Conservation (phyloP, 2,888 invertebrate genomes). For the Megastigmus dorsalis region DNA sequence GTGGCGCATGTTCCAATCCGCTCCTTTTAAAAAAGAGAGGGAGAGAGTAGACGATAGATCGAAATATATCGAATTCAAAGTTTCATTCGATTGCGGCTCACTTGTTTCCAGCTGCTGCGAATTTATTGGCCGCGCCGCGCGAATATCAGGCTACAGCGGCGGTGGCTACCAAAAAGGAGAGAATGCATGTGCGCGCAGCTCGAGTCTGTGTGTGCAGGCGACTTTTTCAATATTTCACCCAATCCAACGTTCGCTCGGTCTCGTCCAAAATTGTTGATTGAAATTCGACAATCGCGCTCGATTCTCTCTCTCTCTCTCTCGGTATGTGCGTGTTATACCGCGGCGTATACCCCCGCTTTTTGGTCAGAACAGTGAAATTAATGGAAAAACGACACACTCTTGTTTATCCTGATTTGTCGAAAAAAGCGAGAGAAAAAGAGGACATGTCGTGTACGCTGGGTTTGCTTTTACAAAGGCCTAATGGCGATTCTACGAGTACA, state of each 20-base stretch:
- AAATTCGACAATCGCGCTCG: slow-evolving; percentile 40
- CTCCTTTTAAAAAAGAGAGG: background rate
- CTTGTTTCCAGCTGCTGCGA: slow-evolving; percentile 24
- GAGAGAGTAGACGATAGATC: slow-evolving; percentile 16
- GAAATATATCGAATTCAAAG: slow-evolving; percentile 42
- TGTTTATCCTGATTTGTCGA: slow-evolving; percentile 48
- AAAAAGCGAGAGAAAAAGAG: no score
- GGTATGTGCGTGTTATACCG: no score
- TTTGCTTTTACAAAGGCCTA: slow-evolving; percentile 25
- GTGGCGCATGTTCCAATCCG: background rate
- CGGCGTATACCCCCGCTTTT: background rate
- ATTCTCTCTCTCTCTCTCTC: no score
- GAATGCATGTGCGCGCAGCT: no score
- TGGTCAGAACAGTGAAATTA: slow-evolving; percentile 22
- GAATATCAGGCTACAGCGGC: no score
- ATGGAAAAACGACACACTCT: slow-evolving; percentile 35
- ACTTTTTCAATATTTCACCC: no score
- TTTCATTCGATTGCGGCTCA: slow-evolving; percentile 53
- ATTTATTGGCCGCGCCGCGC: slow-evolving; percentile 42
- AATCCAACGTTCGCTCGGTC: no score
- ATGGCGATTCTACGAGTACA: slow-evolving; percentile 2
- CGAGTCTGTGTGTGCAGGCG: no score
- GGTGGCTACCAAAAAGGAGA: no score
- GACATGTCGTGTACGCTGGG: slow-evolving; percentile 21
- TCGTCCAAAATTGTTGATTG: slow-evolving; percentile 31